Percentiles rank a stretch among this genome's conserved stretches.
These are phyloP conservation scores for Drosophila hawaiiensis DNA, from an alignment of 2,888 invertebrate species.

Conservation along the genomic window DNA sequence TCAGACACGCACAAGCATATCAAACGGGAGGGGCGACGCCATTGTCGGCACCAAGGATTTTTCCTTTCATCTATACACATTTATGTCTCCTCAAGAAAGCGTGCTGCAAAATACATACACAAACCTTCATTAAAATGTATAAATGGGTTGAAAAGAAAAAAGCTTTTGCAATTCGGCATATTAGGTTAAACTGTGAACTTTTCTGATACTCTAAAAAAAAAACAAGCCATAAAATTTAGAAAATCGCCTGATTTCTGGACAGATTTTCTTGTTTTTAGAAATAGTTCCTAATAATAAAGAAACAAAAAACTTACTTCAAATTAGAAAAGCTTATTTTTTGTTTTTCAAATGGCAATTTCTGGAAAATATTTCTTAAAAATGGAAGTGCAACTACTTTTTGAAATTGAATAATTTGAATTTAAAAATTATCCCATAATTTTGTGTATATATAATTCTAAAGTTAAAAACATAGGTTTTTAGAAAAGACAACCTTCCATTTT, in stretches of 20 bases:
- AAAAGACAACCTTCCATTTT: not conserved
- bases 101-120: not conserved
- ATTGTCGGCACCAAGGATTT: conserved; percentile 35
- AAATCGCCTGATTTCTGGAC: not conserved
- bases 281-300: not conserved
- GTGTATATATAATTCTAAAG: too few species aligned
- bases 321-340: not conserved
- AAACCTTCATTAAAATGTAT: not conserved
- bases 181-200: fast-evolving
- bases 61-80: conserved; percentile 1
- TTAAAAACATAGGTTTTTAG: too few species aligned
- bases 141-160: not conserved
- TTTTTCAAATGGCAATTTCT: not conserved
- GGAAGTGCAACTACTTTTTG: too few species aligned
- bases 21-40: not conserved
- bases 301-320: not conserved
- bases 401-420: too few species aligned
- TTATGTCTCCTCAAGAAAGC: not conserved
- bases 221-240: too few species aligned
- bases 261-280: not conserved
- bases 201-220: not conserved
- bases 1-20: conserved; percentile 39
- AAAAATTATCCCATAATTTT: too few species aligned
- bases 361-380: too few species aligned
- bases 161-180: not conserved